Evolutionary conservation across 1,140 invertebrate species (phyloP).

Genomic region (Drosophila truncata): DNA sequence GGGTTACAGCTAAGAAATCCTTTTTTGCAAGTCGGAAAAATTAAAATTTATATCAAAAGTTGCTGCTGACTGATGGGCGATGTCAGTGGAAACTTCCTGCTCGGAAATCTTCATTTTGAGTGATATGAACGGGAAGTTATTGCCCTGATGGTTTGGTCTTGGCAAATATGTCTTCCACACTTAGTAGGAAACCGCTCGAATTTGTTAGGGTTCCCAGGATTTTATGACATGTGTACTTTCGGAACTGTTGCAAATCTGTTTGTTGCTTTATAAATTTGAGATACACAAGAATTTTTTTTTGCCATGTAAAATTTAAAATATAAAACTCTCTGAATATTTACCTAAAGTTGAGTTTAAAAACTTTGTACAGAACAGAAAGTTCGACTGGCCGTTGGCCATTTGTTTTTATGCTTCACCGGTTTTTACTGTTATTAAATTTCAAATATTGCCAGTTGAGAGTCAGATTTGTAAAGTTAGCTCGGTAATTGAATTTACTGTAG

Average conservation of each 20-base stretch:
- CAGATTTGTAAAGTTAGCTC: neutral
- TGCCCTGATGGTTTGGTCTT: slow-evolving; percentile 22
- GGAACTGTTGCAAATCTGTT: slow-evolving; percentile 10
- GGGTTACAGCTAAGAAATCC: slow-evolving; percentile 34
- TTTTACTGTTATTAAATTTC: slow-evolving; percentile 2
- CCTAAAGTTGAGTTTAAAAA: neutral
- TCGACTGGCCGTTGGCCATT: slow-evolving; percentile 6
- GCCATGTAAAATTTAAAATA: neutral
- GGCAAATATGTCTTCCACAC: slow-evolving; percentile 12
- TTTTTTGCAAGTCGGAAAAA: slow-evolving; percentile 51
- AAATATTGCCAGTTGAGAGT: neutral
- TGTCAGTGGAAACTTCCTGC: slow-evolving; percentile 33
- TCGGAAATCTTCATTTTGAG: slow-evolving; percentile 48
- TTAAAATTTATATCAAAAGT: slow-evolving; percentile 73
- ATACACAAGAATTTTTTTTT: neutral
- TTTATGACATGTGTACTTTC: slow-evolving; percentile 27
- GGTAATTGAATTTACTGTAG: slow-evolving; percentile 7
- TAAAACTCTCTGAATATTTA: neutral
- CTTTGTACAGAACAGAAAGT: slow-evolving; percentile 7
- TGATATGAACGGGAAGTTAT: slow-evolving; percentile 53
- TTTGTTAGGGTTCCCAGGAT: slow-evolving; percentile 8
- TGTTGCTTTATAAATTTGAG: slow-evolving; percentile 5
- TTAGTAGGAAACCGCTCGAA: slow-evolving; percentile 20
- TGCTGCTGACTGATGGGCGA: slow-evolving; percentile 42
- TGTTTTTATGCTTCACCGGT: slow-evolving; percentile 15